phyloP scores from a whole-genome alignment of 2,113 vertebrate genomes.

The Rhinopomastus cyanomelas region DNA sequence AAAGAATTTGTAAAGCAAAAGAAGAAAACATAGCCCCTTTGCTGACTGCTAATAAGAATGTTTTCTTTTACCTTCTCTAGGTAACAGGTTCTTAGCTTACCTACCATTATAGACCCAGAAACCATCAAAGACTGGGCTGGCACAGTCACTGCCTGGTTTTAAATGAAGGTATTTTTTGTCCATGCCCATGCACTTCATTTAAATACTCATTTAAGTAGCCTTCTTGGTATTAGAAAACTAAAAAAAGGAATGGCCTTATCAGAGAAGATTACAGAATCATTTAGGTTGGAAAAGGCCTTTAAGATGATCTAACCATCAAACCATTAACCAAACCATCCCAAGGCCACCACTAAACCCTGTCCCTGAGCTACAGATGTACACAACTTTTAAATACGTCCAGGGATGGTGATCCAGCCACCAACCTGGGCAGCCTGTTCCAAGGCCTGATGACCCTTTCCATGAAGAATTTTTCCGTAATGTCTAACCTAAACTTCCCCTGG shows the following conservation, averaged over 20 bases:
- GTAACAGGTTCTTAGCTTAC: neutral
- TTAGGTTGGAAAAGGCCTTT: no score
- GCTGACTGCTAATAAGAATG: neutral
- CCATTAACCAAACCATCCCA: no score
- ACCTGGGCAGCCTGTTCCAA: no score
- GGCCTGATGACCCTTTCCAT: no score
- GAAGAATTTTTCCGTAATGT: no score
- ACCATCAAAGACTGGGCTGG: neutral
- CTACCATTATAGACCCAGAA: neutral
- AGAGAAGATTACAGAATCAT: neutral
- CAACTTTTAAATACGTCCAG: no score
- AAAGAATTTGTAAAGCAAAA: neutral
- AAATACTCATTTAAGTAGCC: neutral
- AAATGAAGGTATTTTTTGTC: neutral
- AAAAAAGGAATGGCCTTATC: neutral
- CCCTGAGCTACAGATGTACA: no score
- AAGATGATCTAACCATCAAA: no score
- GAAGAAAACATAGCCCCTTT: neutral
- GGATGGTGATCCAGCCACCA: no score
- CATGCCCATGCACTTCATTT: neutral
- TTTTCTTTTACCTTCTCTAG: neutral
- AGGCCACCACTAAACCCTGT: no score
- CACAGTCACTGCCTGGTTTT: neutral
- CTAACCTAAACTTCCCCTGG: no score
- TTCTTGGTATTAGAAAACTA: neutral